Evolutionary conservation across 2,113 vertebrate genomes (phyloP), one percentile per base, ranked within the genome.

Genomic region (Corythoichthys haematopterus): DNA sequence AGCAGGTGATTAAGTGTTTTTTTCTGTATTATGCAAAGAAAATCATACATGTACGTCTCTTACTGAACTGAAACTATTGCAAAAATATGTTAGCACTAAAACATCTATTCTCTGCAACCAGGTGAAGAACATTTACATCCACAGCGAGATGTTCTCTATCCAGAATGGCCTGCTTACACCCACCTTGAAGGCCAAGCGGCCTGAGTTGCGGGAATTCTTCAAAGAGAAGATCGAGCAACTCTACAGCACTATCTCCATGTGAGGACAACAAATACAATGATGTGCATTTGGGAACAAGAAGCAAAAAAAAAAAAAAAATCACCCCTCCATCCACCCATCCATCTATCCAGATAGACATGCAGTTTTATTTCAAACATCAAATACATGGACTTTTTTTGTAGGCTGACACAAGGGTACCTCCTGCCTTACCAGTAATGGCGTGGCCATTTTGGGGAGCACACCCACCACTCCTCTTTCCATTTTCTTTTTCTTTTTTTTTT

Each of bases 51-150:
- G 20, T 28, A 28, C 20, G 20, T 28, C 20, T 28, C 20, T 28
- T 28, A 28, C 20, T 28, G 20, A 28, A 28, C 20, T 28, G 20
- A 28, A 28, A 28, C 20, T 28, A 28, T 28, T 28, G 20, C 20
- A 28, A 28, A 28, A 28, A 28, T 28, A 28, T 28, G 20, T 28
- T 28, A 28, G 20, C 20, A 28, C 20, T 28, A 28, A 28, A 28
- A 28, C 20, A 28, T 65, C 82, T 85, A 85, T 70, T 60, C 80
- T 80, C 67, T 6, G 2, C 3, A 14, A 20, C 40, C 40, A 90
- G 97, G 95, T 99, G 75, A 99, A 99, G 92, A 95, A 95, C 85
- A 93, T 99, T 91, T 91, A 96, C 82, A 85, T 98, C 85, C 94
- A 98, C 75, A 93, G 85, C 35, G 96, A 98, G 55, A 94, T 96